A percentile compares a stretch with the other conserved stretches of the same genome.
Evolutionary conservation across 2,888 invertebrate genomes (phyloP).

Genomic region (Acanthosepion esculentum): DNA sequence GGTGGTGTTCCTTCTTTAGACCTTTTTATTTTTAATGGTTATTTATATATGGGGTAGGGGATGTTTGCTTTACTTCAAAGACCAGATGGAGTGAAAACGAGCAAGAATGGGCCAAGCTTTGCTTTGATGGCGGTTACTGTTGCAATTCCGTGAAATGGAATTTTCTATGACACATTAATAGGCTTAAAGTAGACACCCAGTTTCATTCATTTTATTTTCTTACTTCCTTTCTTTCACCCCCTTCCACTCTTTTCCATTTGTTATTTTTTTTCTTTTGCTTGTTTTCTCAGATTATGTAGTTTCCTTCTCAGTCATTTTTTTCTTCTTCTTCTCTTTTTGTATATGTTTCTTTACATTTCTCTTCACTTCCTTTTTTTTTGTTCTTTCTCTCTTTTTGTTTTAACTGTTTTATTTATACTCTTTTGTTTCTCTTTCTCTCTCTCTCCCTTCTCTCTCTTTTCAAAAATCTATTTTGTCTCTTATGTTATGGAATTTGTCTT

Average conservation of each 20-base stretch:
- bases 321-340: background rate
- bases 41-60: background rate
- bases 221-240: background rate
- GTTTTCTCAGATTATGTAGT: background rate
- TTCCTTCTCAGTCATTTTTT: background rate
- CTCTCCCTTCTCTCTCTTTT: too few species aligned
- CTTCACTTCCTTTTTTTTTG: background rate
- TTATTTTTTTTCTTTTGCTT: background rate
- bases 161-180: slow-evolving; percentile 23
- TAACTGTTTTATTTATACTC: too few species aligned
- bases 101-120: background rate
- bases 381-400: background rate
- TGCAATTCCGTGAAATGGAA: background rate
- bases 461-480: background rate
- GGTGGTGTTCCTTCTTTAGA: background rate
- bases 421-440: background rate
- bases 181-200: background rate
- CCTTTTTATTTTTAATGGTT: background rate
- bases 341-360: background rate
- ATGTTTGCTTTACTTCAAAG: background rate
- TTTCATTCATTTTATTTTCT: background rate
- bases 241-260: background rate
- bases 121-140: slow-evolving; percentile 17
- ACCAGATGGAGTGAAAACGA: slow-evolving; percentile 37
- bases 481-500: background rate